Evolutionary conservation across 2,888 invertebrate species (phyloP), one percentile per base, ranked within the genome.

Genomic region (Drosophila setosimentum): DNA sequence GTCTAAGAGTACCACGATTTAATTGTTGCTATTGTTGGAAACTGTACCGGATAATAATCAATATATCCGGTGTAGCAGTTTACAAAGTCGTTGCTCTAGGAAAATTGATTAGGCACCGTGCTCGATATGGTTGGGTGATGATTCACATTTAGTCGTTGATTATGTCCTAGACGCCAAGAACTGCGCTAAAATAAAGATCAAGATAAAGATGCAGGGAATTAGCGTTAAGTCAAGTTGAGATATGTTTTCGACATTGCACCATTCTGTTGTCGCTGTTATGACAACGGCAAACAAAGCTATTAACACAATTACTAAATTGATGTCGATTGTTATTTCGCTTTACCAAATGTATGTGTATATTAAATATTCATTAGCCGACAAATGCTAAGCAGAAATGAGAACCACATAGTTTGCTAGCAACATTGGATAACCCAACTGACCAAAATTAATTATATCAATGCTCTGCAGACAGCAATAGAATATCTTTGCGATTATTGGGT

Each of bases 261-360:
- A 53, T 54, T 37, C 18, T 24, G 40, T 29, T 29, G 11, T 8
- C 24, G 62, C 48, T 48, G 61, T 35, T 64, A 64, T 64, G 63
- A 60, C 63, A 48, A 82, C 82, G 62, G 18, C 53, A 57, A 51
- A 82, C 77, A 79, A 76, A 71, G 64, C 67, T 64, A 79, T 82
- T 82, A 79, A 67, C 82, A 64, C 82, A 81, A 42, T 64, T 32
- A 49, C 37, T 18, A 63, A 62, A 55, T 32, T 32, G n/a, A 27
- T 16, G 40, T 55, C 16, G 40, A 29, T 57, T 62, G 27, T 24
- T 59, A 33, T 59, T 63, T 21, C n/a, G 29, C 13, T 24, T 21
- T 3, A 21, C 16, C 16, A 16, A 37, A 40, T 57, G 21, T 16
- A 16, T 29, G 18, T 29, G 13, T n/a, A 21, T 21, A 40, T 57